Conservation (phyloP, 2,797 vertebrate genomes). For the Halcyon badia region DNA sequence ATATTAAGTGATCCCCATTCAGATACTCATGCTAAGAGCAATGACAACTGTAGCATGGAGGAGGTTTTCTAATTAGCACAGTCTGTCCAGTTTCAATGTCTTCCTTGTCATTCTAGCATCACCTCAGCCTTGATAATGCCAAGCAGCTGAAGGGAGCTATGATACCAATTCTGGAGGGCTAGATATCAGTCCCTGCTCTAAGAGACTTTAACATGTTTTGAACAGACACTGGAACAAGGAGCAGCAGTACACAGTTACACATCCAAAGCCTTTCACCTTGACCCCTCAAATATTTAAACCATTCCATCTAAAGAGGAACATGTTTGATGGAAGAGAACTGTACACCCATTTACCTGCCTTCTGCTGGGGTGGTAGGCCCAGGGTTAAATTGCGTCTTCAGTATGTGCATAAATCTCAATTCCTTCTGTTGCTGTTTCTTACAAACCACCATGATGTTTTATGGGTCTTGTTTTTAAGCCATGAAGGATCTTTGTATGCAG, state of each 20-base stretch:
- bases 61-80: not conserved
- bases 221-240: not conserved
- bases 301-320: not conserved
- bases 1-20: not conserved
- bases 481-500: not conserved
- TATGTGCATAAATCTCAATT: not conserved
- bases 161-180: not conserved
- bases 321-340: not conserved
- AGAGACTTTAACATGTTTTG: not conserved
- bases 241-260: not conserved
- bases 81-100: not conserved
- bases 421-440: not conserved
- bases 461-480: not conserved
- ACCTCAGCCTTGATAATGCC: not conserved
- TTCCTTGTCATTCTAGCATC: not conserved
- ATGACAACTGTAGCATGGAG: not conserved
- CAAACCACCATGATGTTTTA: not conserved
- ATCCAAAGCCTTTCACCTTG: not conserved
- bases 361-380: not conserved
- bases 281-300: not conserved
- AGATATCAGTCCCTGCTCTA: not conserved
- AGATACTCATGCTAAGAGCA: not conserved
- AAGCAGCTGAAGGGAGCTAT: not conserved
- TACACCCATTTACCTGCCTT: not conserved
- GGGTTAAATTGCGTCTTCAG: not conserved